Evolutionary conservation across 2,888 invertebrate species (phyloP), one percentile per base, ranked within the genome.

Genomic region (Drosophila putrida): DNA sequence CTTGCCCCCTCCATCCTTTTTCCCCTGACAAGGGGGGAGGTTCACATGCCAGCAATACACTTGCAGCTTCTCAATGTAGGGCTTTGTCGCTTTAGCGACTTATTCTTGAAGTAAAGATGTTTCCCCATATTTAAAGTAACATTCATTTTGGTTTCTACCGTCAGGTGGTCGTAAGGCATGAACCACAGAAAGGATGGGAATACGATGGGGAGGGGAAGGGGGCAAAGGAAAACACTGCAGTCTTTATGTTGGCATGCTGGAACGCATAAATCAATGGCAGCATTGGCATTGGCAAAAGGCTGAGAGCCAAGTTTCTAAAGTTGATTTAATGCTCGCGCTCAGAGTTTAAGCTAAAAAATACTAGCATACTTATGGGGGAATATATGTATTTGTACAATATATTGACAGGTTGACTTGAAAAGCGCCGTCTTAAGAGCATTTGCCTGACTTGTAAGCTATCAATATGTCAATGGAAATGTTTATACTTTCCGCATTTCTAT

Each of bases 211-310:
- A 28, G 3, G 43, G 6, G 8, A 20, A 28, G 5, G 28, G 28
- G 47, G 11, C n/a, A n/a, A 20, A 20, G 20, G 4, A 11, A 10
- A 15, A 31, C 35, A 35, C 28, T 47, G 38, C 57, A 61, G 67
- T 57, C 71, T 57, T 78, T 66, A 72, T 74, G 57, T 61, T 77
- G 64, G 79, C 77, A 68, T 64, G 54, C 68, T 63, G 36, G 55
- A 73, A 62, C 61, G 66, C 85, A 83, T 83, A 83, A 83, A 83
- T 83, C 83, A 83, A 79, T 79, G 75, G 75, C 80, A 85, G 78
- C 67, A 70, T 55, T 62, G 62, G 78, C 67, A 70, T 55, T 62
- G 62, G 71, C 50, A 62, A 57, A 76, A 61, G 71, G 71, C 74
- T 78, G 69, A 78, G 73, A 68, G 82, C 71, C 80, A 80, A 83